A percentile compares a stretch with the other conserved stretches of the same genome.
phyloP scores from a whole-genome alignment of 1,140 invertebrate genomes.

The Cydia amplana region DNA sequence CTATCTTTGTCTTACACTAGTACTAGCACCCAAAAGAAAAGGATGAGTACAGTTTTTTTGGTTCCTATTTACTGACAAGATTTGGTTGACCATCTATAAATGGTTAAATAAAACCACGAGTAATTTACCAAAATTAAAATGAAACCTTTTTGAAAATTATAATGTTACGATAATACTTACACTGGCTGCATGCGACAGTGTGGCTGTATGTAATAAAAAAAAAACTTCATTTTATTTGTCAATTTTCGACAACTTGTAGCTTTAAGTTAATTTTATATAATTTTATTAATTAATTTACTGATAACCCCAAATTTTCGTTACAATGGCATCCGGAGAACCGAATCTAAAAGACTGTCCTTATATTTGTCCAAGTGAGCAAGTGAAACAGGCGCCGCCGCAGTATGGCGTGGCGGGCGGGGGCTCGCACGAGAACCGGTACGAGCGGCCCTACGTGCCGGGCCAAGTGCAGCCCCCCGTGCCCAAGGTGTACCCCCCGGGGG shows the following conservation, averaged over 20 bases:
- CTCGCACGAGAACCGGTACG: slow-evolving; percentile 45
- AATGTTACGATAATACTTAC: background rate
- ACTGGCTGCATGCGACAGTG: background rate
- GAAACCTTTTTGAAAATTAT: too few relatives aligned
- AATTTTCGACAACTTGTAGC: background rate
- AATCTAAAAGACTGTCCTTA: slow-evolving; percentile 53
- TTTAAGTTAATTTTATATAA: slow-evolving; percentile 31
- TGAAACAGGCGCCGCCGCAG: slow-evolving; percentile 17
- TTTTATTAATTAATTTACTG: slow-evolving; percentile 19
- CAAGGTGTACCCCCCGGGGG: slow-evolving; percentile 58
- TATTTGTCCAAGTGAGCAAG: slow-evolving; percentile 52
- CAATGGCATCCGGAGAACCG: slow-evolving; percentile 44
- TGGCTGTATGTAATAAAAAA: background rate
- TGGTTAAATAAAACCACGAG: too few relatives aligned
- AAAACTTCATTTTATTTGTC: background rate
- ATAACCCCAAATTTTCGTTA: slow-evolving; percentile 49
- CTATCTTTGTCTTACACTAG: too few relatives aligned
- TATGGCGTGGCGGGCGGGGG: slow-evolving; percentile 38
- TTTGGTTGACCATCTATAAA: too few relatives aligned
- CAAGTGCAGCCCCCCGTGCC: slow-evolving; percentile 59
- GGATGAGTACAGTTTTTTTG: too few relatives aligned
- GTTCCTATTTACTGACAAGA: too few relatives aligned
- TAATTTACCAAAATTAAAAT: too few relatives aligned
- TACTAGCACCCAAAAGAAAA: too few relatives aligned
- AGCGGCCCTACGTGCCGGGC: slow-evolving; percentile 61